These are phyloP conservation scores for Amblyjoppa fuscipennis DNA, from an alignment of 2,888 invertebrate genomes.

Conservation along the genomic window DNA sequence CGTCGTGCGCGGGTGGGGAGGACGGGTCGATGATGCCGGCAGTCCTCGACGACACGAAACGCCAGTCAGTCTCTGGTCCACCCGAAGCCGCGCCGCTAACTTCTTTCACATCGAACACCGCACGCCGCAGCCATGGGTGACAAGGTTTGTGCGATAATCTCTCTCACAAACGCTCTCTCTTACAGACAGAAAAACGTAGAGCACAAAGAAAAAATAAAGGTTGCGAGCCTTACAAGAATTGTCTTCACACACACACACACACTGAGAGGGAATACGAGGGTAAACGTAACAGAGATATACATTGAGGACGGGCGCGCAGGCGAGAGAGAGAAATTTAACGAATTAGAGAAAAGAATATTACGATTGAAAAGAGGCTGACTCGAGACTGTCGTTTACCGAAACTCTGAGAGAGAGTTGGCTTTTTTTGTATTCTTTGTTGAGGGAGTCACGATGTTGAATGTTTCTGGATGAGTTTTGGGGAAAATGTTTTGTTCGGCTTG, in stretches of 20 bases:
- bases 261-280: background rate
- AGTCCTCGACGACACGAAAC: conserved; percentile 81
- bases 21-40: conserved; percentile 86
- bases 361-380: no score
- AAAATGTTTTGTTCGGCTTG: conserved; percentile 8
- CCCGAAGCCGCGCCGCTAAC: conserved; percentile 88
- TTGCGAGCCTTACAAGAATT: no score
- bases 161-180: conserved; percentile 49
- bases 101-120: conserved; percentile 87
- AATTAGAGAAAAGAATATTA: no score
- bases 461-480: background rate
- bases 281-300: no score
- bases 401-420: no score
- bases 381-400: no score
- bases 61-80: conserved; percentile 88
- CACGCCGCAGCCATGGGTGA: conserved; percentile 86
- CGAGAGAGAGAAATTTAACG: no score
- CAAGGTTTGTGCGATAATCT: conserved; percentile 82
- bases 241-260: background rate
- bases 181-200: conserved; percentile 61
- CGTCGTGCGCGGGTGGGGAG: conserved; percentile 87
- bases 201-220: no score
- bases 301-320: no score
- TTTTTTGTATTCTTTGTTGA: no score
- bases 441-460: background rate